Base-by-base conservation (phyloP, 2,888 invertebrate species). In the Andrena dorsata region DNA sequence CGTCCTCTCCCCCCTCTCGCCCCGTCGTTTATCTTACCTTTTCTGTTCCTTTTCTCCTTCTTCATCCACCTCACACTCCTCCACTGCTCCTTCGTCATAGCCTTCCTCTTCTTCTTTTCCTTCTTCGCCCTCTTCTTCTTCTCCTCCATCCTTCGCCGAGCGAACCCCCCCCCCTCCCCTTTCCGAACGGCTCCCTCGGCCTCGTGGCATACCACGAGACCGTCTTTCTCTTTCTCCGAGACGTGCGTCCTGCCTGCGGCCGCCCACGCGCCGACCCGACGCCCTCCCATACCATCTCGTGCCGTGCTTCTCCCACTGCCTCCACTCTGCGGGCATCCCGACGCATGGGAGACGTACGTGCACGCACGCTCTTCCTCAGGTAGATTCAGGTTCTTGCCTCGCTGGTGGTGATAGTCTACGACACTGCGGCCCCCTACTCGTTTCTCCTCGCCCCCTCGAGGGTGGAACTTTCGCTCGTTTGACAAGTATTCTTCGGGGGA, bases 261-360 rank as follows among this genome's bases (percentile, higher is more conserved):
- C 93, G 93, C 93, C 93, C 93, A 94, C 93, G 93, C 93, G 93
- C 93, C 93, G 92, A 93, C 93, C 92, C 91, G 91, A 90, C 88
- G 92, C 91, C 91, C 91, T 91, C 90, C 90, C 91, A 90, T 90
- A 90, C 89, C 87, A 87, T 88, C 88, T 88, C 89, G 85, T 85
- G 86, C 13, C 56, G 20, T 87, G 85, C 84, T 88, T 90, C 92
- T 87, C 91, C 88, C 88, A 89, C 88, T 77, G 88, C 82, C 73
- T 61, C 82, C 85, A 84, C 86, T 74, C 70, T 73, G 70, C 47
- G 82, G 77, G 30, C 61, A 74, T 65, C 76, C 70, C 83, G 61
- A 84, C 83, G 76, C 85, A 88, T 85, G 86, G 84, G 83, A 88
- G 84, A 89, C 88, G 80, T 86, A 86, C 87, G 84, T 80, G 83